These are phyloP conservation scores for Crotophaga sulcirostris DNA, from an alignment of 2,113 vertebrate species.

Conservation along the genomic window DNA sequence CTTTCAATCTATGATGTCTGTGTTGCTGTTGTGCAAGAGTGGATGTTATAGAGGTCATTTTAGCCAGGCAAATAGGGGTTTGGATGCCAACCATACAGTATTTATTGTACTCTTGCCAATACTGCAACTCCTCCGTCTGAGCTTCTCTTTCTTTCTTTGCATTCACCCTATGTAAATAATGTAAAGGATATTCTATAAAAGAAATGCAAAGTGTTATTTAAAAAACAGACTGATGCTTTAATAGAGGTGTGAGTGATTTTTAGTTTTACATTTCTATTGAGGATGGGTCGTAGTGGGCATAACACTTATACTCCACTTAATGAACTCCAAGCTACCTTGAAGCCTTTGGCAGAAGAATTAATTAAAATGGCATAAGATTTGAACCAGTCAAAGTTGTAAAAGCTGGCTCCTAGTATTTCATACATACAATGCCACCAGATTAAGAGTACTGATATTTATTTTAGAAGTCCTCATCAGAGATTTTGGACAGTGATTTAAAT, in stretches of 20 bases:
- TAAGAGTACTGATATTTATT: neutral
- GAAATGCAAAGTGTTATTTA: neutral
- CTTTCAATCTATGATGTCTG: neutral
- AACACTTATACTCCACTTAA: neutral
- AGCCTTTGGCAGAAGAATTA: neutral
- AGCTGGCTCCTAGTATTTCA: neutral
- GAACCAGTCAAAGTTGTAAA: neutral
- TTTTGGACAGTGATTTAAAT: neutral
- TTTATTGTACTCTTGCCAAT: neutral
- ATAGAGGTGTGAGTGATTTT: neutral
- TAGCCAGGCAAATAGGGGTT: neutral
- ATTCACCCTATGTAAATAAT: neutral
- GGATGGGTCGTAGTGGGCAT: neutral
- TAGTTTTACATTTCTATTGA: neutral
- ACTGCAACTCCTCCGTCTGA: neutral
- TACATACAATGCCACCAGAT: neutral
- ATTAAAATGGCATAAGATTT: neutral
- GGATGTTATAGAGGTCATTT: neutral
- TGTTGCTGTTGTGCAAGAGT: neutral
- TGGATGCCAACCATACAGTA: neutral
- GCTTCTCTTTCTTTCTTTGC: neutral
- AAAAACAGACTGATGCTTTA: neutral
- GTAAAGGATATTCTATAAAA: neutral
- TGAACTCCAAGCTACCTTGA: neutral
- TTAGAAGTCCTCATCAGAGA: neutral